A percentile compares a stretch with the other conserved stretches of the same genome.
These are phyloP conservation scores for Spinus olivaceus DNA, from an alignment of 2,797 vertebrate species.

Conservation along the genomic window DNA sequence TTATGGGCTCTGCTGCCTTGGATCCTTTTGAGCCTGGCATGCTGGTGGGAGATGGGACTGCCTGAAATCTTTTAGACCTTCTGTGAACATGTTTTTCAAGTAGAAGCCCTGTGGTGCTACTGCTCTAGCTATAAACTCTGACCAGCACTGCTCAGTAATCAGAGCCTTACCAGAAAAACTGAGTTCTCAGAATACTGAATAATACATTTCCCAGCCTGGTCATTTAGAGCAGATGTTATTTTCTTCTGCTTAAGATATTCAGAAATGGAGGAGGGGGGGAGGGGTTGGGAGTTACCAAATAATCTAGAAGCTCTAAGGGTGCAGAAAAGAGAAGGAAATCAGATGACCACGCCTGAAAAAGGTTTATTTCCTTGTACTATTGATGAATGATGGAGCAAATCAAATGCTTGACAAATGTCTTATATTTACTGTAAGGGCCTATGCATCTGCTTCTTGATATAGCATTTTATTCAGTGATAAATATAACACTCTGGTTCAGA, in stretches of 20 bases:
- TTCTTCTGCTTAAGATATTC: background rate
- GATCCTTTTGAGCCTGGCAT: background rate
- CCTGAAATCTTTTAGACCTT: background rate
- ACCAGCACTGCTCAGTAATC: background rate
- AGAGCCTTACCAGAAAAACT: background rate
- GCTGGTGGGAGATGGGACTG: background rate
- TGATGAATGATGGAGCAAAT: background rate
- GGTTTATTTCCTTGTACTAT: background rate
- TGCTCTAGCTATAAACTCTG: background rate
- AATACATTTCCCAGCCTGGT: background rate
- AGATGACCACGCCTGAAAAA: background rate
- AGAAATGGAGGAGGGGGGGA: background rate
- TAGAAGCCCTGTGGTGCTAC: background rate
- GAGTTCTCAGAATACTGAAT: background rate
- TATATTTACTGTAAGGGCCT: background rate
- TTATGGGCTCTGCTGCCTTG: background rate
- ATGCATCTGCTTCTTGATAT: background rate
- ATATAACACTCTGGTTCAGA: background rate
- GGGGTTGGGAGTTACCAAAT: background rate
- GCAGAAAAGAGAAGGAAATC: background rate
- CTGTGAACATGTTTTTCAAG: background rate
- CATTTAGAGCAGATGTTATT: background rate
- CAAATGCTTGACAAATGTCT: background rate
- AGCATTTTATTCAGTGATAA: background rate
- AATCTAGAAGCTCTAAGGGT: background rate